Percentiles rank a stretch among this genome's conserved stretches.
phyloP scores from a whole-genome alignment of 2,888 invertebrate genomes.

The Campaea margaritaria region DNA sequence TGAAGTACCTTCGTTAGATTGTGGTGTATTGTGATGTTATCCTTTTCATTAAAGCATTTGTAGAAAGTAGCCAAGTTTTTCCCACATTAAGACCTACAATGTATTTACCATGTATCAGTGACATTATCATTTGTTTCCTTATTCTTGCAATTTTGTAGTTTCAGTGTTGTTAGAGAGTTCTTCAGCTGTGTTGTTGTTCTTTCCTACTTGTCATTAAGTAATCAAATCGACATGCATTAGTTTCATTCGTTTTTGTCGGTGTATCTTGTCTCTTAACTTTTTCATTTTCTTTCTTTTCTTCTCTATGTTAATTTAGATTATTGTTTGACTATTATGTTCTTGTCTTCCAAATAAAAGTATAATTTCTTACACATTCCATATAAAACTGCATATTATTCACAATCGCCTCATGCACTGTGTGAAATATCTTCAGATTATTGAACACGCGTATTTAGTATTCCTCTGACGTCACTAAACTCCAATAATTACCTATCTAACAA shows the following conservation, averaged over 20 bases:
- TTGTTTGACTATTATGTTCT: background rate
- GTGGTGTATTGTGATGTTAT: constrained; percentile 37
- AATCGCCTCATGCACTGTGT: background rate
- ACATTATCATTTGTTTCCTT: constrained; percentile 4
- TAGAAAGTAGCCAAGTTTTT: constrained; percentile 26
- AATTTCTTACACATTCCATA: constrained; percentile 4
- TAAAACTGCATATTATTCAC: constrained; percentile 3
- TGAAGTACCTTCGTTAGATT: constrained; percentile 32
- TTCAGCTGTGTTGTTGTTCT: no score
- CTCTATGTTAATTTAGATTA: constrained; percentile 23
- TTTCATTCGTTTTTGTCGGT: constrained; percentile 15
- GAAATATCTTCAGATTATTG: background rate
- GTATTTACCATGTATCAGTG: constrained; percentile 4
- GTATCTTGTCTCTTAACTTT: constrained; percentile 13
- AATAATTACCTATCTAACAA: no score
- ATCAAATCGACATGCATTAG: constrained; percentile 6
- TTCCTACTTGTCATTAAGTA: background rate
- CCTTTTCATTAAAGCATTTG: constrained; percentile 28
- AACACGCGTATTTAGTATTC: background rate
- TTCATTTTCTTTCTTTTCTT: constrained; percentile 21
- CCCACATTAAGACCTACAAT: constrained; percentile 12
- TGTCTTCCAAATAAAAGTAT: background rate
- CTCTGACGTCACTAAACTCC: background rate
- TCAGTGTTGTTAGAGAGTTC: no score
- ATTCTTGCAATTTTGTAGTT: constrained; percentile 11